These are phyloP conservation scores for Zaprionus camerounensis DNA, from an alignment of 1,140 invertebrate species.

Conservation along the genomic window DNA sequence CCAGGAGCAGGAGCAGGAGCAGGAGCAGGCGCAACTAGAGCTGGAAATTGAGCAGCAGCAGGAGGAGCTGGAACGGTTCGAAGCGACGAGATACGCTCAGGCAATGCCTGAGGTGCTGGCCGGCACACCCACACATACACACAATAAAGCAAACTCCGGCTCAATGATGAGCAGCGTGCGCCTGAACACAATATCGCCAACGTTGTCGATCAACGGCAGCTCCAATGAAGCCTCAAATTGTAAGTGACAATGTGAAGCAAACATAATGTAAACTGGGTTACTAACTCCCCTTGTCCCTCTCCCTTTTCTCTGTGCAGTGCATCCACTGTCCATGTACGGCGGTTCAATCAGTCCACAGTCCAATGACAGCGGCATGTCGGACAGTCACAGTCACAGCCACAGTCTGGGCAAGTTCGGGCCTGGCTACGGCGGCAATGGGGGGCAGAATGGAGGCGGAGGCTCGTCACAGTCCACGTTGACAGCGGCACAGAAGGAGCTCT, in stretches of 20 bases:
- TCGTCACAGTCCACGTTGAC: conserved; percentile 84
- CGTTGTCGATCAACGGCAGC: conserved; percentile 80
- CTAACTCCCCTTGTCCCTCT: not conserved
- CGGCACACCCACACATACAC: conserved; percentile 64
- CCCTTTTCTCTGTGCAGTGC: conserved; percentile 54
- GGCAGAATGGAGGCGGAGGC: conserved; percentile 82
- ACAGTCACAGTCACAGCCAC: conserved; percentile 48
- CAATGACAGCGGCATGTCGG: conserved; percentile 76
- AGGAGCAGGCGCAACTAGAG: not conserved
- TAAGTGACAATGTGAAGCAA: conserved; percentile 38
- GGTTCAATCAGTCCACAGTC: conserved; percentile 80
- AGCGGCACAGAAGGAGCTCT: conserved; percentile 79
- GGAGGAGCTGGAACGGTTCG: conserved; percentile 14
- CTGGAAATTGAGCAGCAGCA: conserved; percentile 10
- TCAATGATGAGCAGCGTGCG: conserved; percentile 74
- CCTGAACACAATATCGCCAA: conserved; percentile 72
- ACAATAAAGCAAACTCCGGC: conserved; percentile 60
- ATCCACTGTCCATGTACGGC: conserved; percentile 75
- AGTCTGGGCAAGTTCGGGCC: conserved; percentile 61
- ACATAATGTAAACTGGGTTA: not conserved
- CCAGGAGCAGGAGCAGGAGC: not conserved
- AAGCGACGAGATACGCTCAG: conserved; percentile 24
- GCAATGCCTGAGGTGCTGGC: conserved; percentile 69
- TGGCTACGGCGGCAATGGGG: conserved; percentile 19
- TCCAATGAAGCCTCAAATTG: conserved; percentile 79